Evolutionary conservation across 2,888 invertebrate species (phyloP), one percentile per base, ranked within the genome.

Genomic region (Pterobdella sp.): DNA sequence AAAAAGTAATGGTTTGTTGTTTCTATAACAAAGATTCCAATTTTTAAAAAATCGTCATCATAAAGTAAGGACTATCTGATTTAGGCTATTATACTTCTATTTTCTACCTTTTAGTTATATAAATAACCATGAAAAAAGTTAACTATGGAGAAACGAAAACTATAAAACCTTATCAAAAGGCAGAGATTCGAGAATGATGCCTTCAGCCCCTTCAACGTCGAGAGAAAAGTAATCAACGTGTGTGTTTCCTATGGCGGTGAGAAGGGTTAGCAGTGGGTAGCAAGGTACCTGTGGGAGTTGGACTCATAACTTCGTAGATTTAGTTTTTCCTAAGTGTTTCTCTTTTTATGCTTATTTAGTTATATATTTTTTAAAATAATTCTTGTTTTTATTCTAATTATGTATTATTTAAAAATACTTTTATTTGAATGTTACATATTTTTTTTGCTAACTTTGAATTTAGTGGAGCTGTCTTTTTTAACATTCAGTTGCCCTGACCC

Each of bases 201-300:
- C 80, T 79, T 87, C 87, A 60, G 82, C 82, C 1, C 87, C 85
- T 35, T 84, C 85, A 0, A 88, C 87, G 75, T 87, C 88, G 76
- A 92, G 85, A 81, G 89, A 88, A 77, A 91, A 85, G 81, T 89
- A 89, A 84, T 90, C 88, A 32, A 91, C 87, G 63, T 84, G 85
- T 10, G 89, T 87, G 67, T 88, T 87, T 80, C 90, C 89, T 76
- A 89, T 89, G 68, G 92, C 92, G 79, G 90, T 84, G 82, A 92
- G 86, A 76, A 92, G 86, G 0, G 92, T 91, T 82, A 90, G 90
- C 76, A 93, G 86, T 73, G 92, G 92, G 82, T 92, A 91, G 84
- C 92, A 92, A 81, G 91, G 90, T 76, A 92, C 89, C 32, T 74
- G 36, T 32, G 26, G 35, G 26, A 52, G 64, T 7, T 10, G 22